Base-by-base conservation (phyloP, 2,888 invertebrate genomes). In the Ichneumoninae sp. region DNA sequence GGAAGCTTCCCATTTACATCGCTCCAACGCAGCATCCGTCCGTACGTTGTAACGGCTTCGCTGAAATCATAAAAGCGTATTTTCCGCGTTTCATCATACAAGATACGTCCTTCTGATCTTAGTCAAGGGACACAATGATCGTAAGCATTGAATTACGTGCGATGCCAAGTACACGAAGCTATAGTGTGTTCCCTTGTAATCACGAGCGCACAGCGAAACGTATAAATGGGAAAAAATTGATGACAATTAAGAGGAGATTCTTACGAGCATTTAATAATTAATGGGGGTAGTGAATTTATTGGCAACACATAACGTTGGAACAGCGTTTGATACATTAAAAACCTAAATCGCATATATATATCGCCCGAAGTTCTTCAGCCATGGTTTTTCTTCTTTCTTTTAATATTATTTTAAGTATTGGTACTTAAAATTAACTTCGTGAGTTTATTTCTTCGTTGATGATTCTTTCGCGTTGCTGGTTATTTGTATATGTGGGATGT, bases 11-110 rank as follows among this genome's bases (percentile, higher is more conserved):
- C 47, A 16, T 19, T 74, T 72, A 60, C 13, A 26, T 36, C 54
- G 19, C 26, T n/a, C 10, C n/a, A 16, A 50, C 7, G 57, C 66
- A 47, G 52, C 75, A 74, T 60, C 69, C 47, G 52, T 68, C 36
- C 70, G 47, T 52, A 65, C 69, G 47, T 19, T 44, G 50, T 65
- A 44, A 22, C 57, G 3, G 10, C 10, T 26, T 26, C 10, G 8
- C 26, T 57, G 57, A 57, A 22, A 57, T 26, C 26, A 57, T 22
- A 57, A 22, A 26, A 22, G 57, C n/a, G 57, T 57, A 57, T 22
- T 57, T 57, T 57, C 22, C 26, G 22, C 26, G 57, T 57, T 57
- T 22, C 3, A 10, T 26, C 2, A 22, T 22, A 13, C 26, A 2
- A 57, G 10, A 22, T 57, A 57, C 57, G 57, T 26, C 57, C 22